Evolutionary conservation across 2,113 vertebrate genomes (phyloP), one percentile per base, ranked within the genome.

Genomic region (Elanoides forficatus): DNA sequence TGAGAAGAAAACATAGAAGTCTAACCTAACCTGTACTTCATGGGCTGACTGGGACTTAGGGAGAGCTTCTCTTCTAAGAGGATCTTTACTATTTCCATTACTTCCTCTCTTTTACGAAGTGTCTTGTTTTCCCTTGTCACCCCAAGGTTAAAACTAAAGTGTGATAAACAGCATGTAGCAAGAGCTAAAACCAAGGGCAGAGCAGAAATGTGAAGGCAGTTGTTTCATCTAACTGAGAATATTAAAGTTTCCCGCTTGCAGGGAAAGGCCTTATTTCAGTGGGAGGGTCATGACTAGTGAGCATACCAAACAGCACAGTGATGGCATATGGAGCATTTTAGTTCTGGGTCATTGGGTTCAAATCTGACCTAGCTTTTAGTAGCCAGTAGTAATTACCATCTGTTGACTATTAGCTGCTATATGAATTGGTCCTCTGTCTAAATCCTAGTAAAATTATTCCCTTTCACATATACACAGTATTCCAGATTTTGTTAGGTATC

Each of bases 261-360:
- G 52, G 42, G 30, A 85, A 82, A 88, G 62, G 63, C 59, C 50
- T 86, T 66, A 29, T 88, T 96, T 93, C 76, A 68, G 88, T 71
- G 21, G 59, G 55, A 92, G 71, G 20, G 52, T 72, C 10, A 11
- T 5, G 3, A 15, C 59, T 52, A 79, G 72, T 13, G 40, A 92
- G 47, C 30, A 52, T 20, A 92, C 29, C 76, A 86, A 82, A 67
- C 75, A 90, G 75, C 43, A 83, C 34, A 71, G 68, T 67, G 65
- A 71, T 81, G 86, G 68, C 92, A 95, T 95, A 97, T 81, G 94
- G 88, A 96, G 65, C 52, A 43, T 86, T 93, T 97, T 94, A 92
- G 89, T 95, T 94, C 88, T 90, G 88, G 92, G 90, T 96, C 90
- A 71, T 67, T 88, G 42, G 6, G 13, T 60, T 91, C 67, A 86